Evolutionary conservation across 2,113 vertebrate species (phyloP).

Genomic region (Pedetes capensis): DNA sequence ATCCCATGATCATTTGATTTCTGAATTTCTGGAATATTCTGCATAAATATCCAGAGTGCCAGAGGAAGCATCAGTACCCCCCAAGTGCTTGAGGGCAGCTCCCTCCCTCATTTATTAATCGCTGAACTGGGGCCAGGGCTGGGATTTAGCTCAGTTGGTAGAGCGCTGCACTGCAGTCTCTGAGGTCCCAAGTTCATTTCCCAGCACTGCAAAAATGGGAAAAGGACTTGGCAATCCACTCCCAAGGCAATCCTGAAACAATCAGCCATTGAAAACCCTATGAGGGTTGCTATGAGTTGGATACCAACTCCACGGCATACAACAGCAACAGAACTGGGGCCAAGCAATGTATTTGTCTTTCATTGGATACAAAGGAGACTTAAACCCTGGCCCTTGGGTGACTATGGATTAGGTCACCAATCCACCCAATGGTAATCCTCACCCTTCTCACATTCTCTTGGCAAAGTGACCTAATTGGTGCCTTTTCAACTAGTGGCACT

Average conservation of each 20-base stretch:
- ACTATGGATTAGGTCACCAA: neutral
- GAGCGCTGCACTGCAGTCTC: too few species aligned
- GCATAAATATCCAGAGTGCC: neutral
- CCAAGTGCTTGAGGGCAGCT: neutral
- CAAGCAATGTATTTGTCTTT: neutral
- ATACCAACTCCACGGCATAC: too few species aligned
- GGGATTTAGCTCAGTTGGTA: too few species aligned
- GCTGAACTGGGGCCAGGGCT: neutral
- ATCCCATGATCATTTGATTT: slow-evolving; percentile 15
- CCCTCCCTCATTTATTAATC: slow-evolving; percentile 32
- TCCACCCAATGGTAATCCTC: neutral
- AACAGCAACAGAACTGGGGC: too few species aligned
- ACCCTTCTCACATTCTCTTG: neutral
- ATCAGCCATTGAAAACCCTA: too few species aligned
- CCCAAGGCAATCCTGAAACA: too few species aligned
- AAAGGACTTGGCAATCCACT: too few species aligned
- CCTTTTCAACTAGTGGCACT: neutral
- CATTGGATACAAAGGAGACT: neutral
- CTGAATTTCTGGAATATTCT: slow-evolving; percentile 6
- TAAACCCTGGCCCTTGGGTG: neutral
- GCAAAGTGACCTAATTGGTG: neutral
- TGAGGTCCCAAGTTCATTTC: too few species aligned
- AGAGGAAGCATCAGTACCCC: neutral
- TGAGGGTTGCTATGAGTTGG: too few species aligned
- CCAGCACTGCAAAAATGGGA: too few species aligned